These are phyloP conservation scores for Scomberomorus guttatus DNA, from an alignment of 2,797 vertebrate genomes.

Conservation along the genomic window DNA sequence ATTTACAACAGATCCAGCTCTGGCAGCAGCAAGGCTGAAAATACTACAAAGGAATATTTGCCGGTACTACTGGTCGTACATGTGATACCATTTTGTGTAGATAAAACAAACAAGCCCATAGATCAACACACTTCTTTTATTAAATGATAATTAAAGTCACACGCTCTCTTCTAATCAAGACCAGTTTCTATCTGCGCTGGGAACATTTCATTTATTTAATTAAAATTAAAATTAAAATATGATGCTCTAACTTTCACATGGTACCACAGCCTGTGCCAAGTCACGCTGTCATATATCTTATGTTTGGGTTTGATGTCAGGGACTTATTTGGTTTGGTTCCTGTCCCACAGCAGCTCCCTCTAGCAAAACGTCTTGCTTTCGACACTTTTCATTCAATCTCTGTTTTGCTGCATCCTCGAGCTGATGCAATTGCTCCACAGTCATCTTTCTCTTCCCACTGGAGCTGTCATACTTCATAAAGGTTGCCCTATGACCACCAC, in stretches of 20 bases:
- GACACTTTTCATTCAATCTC: slow-evolving; percentile 11
- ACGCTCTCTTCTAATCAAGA: slow-evolving; percentile 1
- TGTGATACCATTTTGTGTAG: slow-evolving; percentile 39
- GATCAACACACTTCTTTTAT: slow-evolving; percentile 44
- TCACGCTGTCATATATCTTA: slow-evolving; percentile 1
- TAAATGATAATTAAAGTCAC: slow-evolving; percentile 43
- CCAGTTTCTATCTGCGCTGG: background rate
- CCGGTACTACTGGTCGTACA: slow-evolving; percentile 10
- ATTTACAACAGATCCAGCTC: background rate
- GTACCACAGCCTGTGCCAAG: slow-evolving; percentile 7
- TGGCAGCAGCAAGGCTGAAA: slow-evolving; percentile 6
- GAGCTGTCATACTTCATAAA: slow-evolving; percentile 35
- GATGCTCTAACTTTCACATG: slow-evolving; percentile 4
- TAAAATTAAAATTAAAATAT: slow-evolving; percentile 10
- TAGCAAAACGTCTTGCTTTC: slow-evolving; percentile 18
- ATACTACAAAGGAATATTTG: slow-evolving; percentile 12
- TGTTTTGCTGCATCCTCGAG: slow-evolving; percentile 24
- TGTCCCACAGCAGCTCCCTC: slow-evolving; percentile 28
- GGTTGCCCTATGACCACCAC: slow-evolving; percentile 16
- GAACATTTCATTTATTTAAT: slow-evolving; percentile 9
- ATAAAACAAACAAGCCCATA: slow-evolving; percentile 43
- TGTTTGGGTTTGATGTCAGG: slow-evolving; percentile 33
- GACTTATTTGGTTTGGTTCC: slow-evolving; percentile 37
- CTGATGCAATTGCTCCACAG: slow-evolving; percentile 15
- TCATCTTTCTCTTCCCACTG: slow-evolving; percentile 15